phyloP scores from a whole-genome alignment of 2,797 vertebrate genomes.

The Botia kubotai region DNA sequence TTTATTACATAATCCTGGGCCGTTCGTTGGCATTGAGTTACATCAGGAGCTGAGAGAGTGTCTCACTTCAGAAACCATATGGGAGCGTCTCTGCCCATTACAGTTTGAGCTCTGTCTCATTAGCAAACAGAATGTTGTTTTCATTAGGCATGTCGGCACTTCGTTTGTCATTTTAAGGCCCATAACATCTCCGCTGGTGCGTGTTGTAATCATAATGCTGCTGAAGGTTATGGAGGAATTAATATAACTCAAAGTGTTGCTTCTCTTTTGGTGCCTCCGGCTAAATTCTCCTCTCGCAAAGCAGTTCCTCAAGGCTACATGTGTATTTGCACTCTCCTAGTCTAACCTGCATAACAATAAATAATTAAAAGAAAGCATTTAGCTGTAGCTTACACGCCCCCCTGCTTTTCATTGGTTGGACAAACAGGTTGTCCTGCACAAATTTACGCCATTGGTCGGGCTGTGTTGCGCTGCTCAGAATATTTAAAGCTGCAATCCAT shows the following conservation, averaged over 20 bases:
- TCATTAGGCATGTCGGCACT: slow-evolving; percentile 6
- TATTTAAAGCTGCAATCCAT: neutral
- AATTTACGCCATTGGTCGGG: neutral
- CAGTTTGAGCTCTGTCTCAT: slow-evolving; percentile 8
- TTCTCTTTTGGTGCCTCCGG: neutral
- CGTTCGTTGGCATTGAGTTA: neutral
- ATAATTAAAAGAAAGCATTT: neutral
- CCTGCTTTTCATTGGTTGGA: neutral
- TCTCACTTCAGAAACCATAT: neutral
- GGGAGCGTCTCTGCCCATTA: neutral
- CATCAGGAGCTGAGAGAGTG: neutral
- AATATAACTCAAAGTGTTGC: slow-evolving; percentile 19
- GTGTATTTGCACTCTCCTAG: neutral
- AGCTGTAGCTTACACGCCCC: neutral
- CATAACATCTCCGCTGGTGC: neutral
- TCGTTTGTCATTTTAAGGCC: slow-evolving; percentile 12
- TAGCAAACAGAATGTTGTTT: slow-evolving; percentile 23
- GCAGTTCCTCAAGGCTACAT: neutral
- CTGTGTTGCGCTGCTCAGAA: neutral
- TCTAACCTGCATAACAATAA: slow-evolving; percentile 4
- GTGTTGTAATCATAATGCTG: slow-evolving; percentile 23
- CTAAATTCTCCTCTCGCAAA: slow-evolving; percentile 9
- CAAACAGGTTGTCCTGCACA: neutral
- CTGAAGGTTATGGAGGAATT: neutral
- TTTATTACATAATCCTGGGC: neutral